Conservation (phyloP, 2,113 vertebrate species). For the Epinephelus fuscoguttatus region DNA sequence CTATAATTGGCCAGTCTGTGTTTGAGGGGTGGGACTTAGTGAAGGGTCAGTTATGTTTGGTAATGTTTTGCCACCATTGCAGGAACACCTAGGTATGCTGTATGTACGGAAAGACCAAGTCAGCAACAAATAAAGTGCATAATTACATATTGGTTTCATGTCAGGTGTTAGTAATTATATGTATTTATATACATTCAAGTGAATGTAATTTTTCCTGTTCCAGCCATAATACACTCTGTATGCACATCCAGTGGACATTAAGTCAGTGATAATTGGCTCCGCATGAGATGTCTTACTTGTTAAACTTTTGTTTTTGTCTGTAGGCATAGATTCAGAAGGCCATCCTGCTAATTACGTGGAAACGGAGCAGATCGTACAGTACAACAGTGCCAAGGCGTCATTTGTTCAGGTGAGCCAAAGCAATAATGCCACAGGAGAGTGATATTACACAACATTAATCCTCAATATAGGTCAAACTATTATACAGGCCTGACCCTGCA, state of each 20-base stretch:
- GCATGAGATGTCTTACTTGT: neutral
- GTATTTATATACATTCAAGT: neutral
- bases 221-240: neutral
- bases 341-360: conserved; percentile 97
- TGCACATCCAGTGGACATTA: neutral
- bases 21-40: too few relatives aligned
- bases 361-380: conserved; percentile 96
- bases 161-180: neutral
- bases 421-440: neutral
- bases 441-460: too few relatives aligned
- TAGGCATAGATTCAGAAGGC: conserved; percentile 98
- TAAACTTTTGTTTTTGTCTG: conserved; percentile 4
- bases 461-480: neutral
- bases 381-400: conserved; percentile 89
- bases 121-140: neutral
- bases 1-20: too few relatives aligned
- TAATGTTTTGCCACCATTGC: too few relatives aligned
- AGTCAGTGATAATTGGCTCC: neutral
- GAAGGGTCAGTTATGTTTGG: too few relatives aligned
- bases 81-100: neutral
- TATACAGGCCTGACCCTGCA: neutral
- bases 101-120: neutral
- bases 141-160: neutral
- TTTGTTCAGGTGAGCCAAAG: conserved; percentile 88
- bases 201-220: neutral